Conservation (phyloP, 2,797 vertebrate species). For the Ispidina picta region DNA sequence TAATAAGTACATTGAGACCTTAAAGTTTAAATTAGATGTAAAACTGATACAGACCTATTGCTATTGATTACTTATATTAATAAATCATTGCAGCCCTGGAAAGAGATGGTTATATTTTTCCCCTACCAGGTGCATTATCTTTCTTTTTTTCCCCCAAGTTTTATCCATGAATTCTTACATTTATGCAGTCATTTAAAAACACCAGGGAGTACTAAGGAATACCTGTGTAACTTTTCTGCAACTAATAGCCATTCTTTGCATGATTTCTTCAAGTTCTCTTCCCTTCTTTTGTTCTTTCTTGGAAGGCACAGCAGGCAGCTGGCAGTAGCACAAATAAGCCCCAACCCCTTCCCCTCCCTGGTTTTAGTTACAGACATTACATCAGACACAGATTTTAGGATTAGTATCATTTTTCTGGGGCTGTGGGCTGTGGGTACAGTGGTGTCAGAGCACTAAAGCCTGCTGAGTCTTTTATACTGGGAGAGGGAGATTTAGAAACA, state of each 20-base stretch:
- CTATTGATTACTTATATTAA: slow-evolving; percentile 72
- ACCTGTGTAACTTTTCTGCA: background rate
- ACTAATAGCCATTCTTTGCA: background rate
- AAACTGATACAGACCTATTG: slow-evolving; percentile 72
- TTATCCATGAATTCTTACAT: background rate
- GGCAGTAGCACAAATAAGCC: background rate
- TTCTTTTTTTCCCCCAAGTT: background rate
- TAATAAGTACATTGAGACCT: slow-evolving; percentile 77
- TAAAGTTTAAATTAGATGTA: slow-evolving; percentile 75
- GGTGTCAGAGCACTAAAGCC: background rate
- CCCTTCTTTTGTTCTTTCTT: background rate
- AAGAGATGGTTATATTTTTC: background rate
- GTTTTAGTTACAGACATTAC: background rate
- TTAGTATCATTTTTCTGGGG: background rate
- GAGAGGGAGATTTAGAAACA: background rate
- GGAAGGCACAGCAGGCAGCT: background rate
- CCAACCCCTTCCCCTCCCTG: background rate
- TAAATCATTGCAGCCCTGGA: slow-evolving; percentile 58
- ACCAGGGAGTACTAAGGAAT: background rate
- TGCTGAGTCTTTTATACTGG: background rate
- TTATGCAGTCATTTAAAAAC: background rate
- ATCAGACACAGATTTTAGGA: background rate
- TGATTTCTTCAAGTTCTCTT: background rate
- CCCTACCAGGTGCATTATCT: background rate
- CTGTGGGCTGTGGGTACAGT: background rate